Evolutionary conservation across 2,888 invertebrate genomes (phyloP).

Genomic region (Hoplodrina blanda): DNA sequence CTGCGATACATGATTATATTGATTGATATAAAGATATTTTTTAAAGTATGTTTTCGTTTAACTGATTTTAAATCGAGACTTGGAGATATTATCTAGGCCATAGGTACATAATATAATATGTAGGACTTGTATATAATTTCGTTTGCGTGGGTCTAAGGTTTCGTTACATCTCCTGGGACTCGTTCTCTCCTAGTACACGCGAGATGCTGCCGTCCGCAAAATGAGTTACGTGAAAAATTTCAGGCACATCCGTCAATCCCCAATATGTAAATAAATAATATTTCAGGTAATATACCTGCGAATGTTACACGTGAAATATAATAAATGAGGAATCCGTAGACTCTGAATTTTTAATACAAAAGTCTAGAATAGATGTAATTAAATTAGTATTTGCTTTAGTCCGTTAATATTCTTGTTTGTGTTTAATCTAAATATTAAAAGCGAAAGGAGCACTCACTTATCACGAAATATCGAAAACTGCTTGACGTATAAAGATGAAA

Average conservation of each 20-base stretch:
- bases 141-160: slow-evolving; percentile 44
- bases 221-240: slow-evolving; percentile 43
- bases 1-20: too few species aligned
- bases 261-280: slow-evolving; percentile 46
- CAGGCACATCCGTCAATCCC: slow-evolving; percentile 37
- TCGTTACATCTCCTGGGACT: slow-evolving; percentile 40
- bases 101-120: slow-evolving; percentile 19
- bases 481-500: too few species aligned
- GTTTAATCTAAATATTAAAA: too few species aligned
- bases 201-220: slow-evolving; percentile 31
- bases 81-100: neutral
- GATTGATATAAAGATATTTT: too few species aligned
- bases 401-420: too few species aligned
- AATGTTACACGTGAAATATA: slow-evolving; percentile 2
- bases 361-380: too few species aligned
- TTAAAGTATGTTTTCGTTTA: neutral
- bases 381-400: too few species aligned
- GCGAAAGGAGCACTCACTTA: too few species aligned
- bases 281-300: slow-evolving; percentile 6
- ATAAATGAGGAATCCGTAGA: neutral
- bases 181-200: slow-evolving; percentile 34
- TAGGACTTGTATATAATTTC: slow-evolving; percentile 32
- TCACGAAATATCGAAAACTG: too few species aligned
- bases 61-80: slow-evolving; percentile 3
- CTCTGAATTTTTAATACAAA: neutral